A percentile compares a stretch with the other conserved stretches of the same genome.
Conservation (phyloP, 2,113 vertebrate species). For the Rhombomys opimus region DNA sequence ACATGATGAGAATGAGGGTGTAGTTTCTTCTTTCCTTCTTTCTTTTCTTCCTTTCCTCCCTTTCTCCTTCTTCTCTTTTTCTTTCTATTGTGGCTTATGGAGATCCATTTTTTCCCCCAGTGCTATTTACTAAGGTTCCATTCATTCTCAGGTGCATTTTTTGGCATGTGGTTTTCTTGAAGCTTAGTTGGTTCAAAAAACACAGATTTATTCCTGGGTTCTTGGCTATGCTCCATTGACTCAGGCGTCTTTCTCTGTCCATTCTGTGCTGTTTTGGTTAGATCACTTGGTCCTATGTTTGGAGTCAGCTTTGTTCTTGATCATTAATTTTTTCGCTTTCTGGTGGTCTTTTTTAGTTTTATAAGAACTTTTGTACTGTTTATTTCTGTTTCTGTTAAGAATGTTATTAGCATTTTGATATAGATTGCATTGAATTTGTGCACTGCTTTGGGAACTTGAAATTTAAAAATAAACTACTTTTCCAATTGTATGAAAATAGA, state of each 20-base stretch:
- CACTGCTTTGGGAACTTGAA: background rate
- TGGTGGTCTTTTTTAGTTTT: background rate
- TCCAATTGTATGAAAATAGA: background rate
- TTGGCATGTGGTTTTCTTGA: background rate
- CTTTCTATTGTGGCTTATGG: background rate
- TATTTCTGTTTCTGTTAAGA: background rate
- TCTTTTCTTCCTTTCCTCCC: too few species aligned
- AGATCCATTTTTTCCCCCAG: background rate
- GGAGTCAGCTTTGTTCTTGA: background rate
- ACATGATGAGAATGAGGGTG: background rate
- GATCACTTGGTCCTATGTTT: background rate
- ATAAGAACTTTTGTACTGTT: background rate
- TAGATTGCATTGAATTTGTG: background rate
- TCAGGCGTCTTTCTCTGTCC: background rate
- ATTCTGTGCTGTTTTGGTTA: background rate
- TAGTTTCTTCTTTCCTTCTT: background rate
- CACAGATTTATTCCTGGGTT: background rate
- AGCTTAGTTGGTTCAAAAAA: background rate
- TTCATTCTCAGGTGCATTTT: background rate
- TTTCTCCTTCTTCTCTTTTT: too few species aligned
- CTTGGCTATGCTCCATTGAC: fast-evolving
- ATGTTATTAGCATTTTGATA: background rate
- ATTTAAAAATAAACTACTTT: background rate
- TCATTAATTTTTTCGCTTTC: too few species aligned
- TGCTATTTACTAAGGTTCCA: background rate